Evolutionary conservation across 1,140 invertebrate genomes (phyloP), one percentile per base, ranked within the genome.

Genomic region (Trachymyrmex cornetzi): DNA sequence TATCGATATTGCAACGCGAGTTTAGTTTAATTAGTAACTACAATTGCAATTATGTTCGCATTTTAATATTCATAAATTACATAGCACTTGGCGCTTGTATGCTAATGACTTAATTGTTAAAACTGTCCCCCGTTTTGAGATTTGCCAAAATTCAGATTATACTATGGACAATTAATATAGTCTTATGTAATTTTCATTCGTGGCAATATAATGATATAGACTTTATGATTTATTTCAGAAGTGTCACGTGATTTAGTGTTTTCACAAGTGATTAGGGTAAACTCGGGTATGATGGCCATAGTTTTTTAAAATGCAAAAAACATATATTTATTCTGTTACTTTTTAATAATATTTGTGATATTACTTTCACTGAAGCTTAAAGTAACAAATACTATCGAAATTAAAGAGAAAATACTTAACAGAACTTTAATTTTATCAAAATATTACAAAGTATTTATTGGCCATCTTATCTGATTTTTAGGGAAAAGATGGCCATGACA

Each of bases 1-100:
- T 7, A 50, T 24, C 12, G 11, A 34, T 6, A 5, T 24, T 12
- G 38, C 19, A 16, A 50, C n/a, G 66, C 2, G 4, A 24, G 1
- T 24, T 69, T 69, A 69, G 14, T 50, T 48, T 69, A 48, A 69
- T 69, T 69, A 69, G 2, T 24, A 67, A 67, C 3, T 67, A 44
- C n/a, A 67, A 67, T 63, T 63, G 22, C 12, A 57, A 22, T n/a
- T 34, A 66, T 12, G 1, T 67, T 38, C 11, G n/a, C 9, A 38
- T 67, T 38, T 67, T 44, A 44, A 67, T 44, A 44, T 67, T 67
- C 0, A 6, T 22, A n/a, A 67, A 66, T 66, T 66, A 38, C 19
- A 19, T 66, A 66, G 5, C 11, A 64, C 34, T 61, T 14, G 6
- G 16, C 7, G 7, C 38, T 44, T 44, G 38, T 44, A 44, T 44